A percentile compares a stretch with the other conserved stretches of the same genome.
Conservation (phyloP, 2,113 vertebrate genomes). For the Pagrus major region DNA sequence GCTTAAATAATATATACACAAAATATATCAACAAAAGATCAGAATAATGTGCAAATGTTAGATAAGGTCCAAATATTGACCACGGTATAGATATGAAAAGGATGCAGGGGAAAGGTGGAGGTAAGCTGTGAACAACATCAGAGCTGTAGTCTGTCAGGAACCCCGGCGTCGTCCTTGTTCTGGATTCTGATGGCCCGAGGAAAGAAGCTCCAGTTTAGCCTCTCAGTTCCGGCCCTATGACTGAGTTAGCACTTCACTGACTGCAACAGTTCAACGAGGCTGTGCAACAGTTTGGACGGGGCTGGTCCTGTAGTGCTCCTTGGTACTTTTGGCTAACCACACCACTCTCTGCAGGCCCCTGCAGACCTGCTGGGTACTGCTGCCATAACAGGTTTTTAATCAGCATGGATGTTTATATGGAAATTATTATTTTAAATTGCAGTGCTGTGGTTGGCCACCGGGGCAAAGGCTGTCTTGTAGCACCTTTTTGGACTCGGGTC, state of each 20-base stretch:
- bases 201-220: no score
- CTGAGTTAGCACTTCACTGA: not conserved
- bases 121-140: no score
- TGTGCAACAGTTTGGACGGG: not conserved
- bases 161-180: no score
- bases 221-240: no score
- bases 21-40: not conserved
- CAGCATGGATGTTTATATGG: not conserved
- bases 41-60: not conserved
- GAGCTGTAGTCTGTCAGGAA: no score
- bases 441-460: not conserved
- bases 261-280: not conserved
- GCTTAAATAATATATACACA: not conserved
- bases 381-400: not conserved
- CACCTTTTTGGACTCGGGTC: no score
- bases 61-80: no score
- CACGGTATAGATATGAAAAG: no score
- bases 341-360: not conserved
- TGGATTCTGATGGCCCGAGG: no score
- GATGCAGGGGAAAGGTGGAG: no score
- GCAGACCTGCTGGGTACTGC: not conserved
- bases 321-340: no score
- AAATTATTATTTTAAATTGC: not conserved
- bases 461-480: not conserved
- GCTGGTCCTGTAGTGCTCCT: no score